Conservation (phyloP, 1,140 invertebrate species). For the Euglossa dilemma region DNA sequence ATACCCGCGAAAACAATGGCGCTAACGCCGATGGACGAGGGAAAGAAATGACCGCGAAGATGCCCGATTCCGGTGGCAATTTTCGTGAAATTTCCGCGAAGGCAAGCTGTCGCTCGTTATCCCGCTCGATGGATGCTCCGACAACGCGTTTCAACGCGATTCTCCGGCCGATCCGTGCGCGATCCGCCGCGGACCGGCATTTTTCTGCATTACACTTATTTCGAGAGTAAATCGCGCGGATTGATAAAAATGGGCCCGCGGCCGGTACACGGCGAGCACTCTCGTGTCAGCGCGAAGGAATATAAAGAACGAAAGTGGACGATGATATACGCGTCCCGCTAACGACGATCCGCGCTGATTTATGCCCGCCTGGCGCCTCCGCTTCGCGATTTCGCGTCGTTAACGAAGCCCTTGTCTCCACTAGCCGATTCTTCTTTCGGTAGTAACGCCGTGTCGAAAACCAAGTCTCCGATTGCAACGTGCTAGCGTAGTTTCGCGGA, state of each 20-base stretch:
- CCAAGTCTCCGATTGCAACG: too few species aligned
- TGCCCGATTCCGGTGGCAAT: neutral
- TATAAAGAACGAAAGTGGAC: constrained; percentile 50
- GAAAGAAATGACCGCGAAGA: too few species aligned
- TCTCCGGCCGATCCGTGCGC: neutral
- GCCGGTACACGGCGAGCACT: constrained; percentile 12
- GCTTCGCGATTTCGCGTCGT: neutral
- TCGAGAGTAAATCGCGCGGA: constrained; percentile 59
- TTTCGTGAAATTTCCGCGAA: constrained; percentile 12
- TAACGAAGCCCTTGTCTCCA: neutral
- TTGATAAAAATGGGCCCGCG: constrained; percentile 64
- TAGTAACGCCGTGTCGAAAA: too few species aligned
- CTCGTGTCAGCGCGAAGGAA: constrained; percentile 3
- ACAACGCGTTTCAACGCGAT: constrained; percentile 33
- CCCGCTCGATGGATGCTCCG: constrained; percentile 18
- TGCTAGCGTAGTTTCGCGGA: too few species aligned
- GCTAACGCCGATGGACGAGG: too few species aligned
- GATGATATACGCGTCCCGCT: constrained; percentile 31
- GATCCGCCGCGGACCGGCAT: constrained; percentile 41
- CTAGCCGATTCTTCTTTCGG: too few species aligned
- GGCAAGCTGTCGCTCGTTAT: constrained; percentile 2
- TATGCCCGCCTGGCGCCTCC: neutral
- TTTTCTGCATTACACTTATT: constrained; percentile 63
- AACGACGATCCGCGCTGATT: constrained; percentile 41
- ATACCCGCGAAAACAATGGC: too few species aligned